Percentiles rank a stretch among this genome's conserved stretches.
phyloP scores from a whole-genome alignment of 2,797 vertebrate genomes.

The Amblyopsis hoosieri region DNA sequence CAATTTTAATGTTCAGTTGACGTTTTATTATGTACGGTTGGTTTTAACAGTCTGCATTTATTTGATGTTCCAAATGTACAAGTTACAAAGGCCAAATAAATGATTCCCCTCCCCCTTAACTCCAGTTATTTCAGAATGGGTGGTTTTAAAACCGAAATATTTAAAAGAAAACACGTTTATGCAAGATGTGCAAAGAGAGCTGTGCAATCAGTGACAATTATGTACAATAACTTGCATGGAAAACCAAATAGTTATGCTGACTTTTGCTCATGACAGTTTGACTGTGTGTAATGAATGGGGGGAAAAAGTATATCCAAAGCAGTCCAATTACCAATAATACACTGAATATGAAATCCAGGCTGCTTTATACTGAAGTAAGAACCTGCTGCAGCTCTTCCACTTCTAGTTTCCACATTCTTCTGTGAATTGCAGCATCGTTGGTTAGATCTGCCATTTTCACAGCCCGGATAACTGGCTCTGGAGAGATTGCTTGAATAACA shows the following conservation, averaged over 20 bases:
- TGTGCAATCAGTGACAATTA: too few species aligned
- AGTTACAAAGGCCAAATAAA: constrained; percentile 88
- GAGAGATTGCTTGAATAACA: constrained; percentile 74
- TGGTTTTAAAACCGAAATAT: constrained; percentile 7
- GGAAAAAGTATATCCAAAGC: neutral
- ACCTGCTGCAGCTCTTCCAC: constrained; percentile 86
- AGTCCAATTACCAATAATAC: neutral
- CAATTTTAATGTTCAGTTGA: constrained; percentile 44
- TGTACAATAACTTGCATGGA: too few species aligned
- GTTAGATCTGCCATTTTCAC: constrained; percentile 91
- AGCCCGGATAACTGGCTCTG: constrained; percentile 84
- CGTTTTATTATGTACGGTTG: constrained; percentile 77
- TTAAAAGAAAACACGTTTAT: neutral
- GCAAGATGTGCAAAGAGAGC: neutral
- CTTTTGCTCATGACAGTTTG: too few species aligned
- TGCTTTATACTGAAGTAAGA: constrained; percentile 42
- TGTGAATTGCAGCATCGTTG: constrained; percentile 72
- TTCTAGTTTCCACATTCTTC: constrained; percentile 85
- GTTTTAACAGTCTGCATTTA: constrained; percentile 77
- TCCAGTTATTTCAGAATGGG: neutral
- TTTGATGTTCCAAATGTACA: constrained; percentile 84
- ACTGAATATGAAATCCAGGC: neutral
- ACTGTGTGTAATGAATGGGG: too few species aligned
- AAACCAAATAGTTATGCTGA: too few species aligned
- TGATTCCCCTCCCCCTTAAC: constrained; percentile 46